phyloP scores from a whole-genome alignment of 2,113 vertebrate genomes.

The Anguilla japonica region DNA sequence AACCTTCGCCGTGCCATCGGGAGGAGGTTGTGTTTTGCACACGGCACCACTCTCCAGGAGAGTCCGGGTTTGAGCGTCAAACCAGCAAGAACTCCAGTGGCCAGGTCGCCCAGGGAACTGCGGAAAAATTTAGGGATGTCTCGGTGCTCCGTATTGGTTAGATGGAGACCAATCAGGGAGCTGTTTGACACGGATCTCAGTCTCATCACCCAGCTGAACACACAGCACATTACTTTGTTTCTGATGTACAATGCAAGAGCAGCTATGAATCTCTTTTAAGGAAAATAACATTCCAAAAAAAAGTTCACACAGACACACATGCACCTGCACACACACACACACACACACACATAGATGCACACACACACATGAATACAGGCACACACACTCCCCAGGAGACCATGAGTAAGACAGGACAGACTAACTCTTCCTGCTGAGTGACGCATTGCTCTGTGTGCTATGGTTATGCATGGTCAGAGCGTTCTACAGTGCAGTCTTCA shows the following conservation, averaged over 20 bases:
- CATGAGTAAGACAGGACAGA: no score
- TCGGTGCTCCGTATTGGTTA: not conserved
- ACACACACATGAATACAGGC: not conserved
- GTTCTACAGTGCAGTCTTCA: not conserved
- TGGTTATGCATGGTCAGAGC: not conserved
- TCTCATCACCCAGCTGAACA: not conserved
- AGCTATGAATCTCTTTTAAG: not conserved
- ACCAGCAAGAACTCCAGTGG: not conserved
- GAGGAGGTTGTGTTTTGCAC: not conserved
- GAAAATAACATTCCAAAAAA: not conserved
- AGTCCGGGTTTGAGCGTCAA: not conserved
- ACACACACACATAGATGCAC: not conserved
- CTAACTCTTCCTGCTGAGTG: not conserved
- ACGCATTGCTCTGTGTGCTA: not conserved
- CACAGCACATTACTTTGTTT: not conserved
- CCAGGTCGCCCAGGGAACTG: not conserved
- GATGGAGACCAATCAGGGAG: not conserved
- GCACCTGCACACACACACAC: not conserved
- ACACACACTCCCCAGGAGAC: no score
- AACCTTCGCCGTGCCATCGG: not conserved
- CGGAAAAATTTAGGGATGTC: not conserved
- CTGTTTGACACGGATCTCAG: not conserved
- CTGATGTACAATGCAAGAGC: not conserved
- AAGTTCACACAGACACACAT: not conserved
- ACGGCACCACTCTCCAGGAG: not conserved